Evolutionary conservation across 64 coral and sea anemone species (phyloP).

Genomic region (Montipora efflorescens): DNA sequence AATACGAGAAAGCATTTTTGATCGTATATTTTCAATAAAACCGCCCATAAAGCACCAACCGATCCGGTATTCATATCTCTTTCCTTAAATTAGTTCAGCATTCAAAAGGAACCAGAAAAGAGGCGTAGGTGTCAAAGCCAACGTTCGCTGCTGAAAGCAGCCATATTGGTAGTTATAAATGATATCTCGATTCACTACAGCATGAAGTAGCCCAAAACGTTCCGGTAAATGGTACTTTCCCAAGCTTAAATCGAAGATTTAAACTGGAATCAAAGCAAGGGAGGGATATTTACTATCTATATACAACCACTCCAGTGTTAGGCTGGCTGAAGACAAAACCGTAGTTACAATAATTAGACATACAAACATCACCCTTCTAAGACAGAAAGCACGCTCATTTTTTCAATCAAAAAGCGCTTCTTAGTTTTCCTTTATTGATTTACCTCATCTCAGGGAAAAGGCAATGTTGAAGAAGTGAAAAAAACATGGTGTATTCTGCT

Average conservation of each 20-base stretch:
- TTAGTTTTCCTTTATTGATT: neutral
- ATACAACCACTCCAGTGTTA: neutral
- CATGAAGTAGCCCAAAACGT: neutral
- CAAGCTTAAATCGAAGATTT: neutral
- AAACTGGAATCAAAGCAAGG: neutral
- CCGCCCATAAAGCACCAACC: neutral
- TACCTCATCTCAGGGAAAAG: neutral
- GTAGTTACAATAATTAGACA: neutral
- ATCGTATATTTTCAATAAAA: neutral
- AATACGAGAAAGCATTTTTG: neutral
- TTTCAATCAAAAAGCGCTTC: neutral
- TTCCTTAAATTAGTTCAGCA: neutral
- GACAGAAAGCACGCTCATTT: conserved; percentile 7
- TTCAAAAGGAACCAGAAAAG: neutral
- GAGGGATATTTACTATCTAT: neutral
- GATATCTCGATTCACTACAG: conserved; percentile 21
- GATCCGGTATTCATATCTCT: neutral
- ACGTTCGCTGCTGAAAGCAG: neutral
- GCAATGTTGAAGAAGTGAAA: neutral
- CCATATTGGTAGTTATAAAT: neutral
- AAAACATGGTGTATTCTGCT: conserved; percentile 2
- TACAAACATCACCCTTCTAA: conserved; percentile 7
- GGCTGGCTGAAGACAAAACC: neutral
- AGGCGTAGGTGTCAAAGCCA: conserved; percentile 11
- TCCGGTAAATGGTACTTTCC: neutral